phyloP scores from a whole-genome alignment of 1,140 invertebrate genomes.

The Drosophila prosaltans region DNA sequence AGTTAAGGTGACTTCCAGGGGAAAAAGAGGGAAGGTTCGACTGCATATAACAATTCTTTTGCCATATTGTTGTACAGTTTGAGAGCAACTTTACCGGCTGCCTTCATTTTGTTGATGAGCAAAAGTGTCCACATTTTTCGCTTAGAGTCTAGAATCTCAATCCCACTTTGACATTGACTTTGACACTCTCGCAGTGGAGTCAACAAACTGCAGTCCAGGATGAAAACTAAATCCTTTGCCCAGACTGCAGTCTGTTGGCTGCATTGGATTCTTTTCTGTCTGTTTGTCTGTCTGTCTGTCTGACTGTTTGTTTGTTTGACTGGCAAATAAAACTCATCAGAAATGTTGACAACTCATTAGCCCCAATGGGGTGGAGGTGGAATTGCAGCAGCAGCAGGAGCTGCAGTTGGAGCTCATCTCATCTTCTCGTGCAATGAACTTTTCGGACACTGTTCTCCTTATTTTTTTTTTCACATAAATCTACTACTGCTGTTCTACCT shows the following conservation, averaged over 20 bases:
- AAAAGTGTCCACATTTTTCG: not conserved
- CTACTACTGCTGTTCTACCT: constrained; percentile 30
- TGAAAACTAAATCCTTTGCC: constrained; percentile 24
- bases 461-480: constrained; percentile 68
- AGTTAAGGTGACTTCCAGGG: no score
- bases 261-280: not conserved
- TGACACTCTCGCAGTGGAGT: constrained; percentile 38
- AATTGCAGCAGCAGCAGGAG: not conserved
- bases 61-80: not conserved
- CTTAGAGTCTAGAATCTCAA: constrained; percentile 2
- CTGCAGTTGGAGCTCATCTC: constrained; percentile 18
- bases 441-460: constrained; percentile 43
- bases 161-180: constrained; percentile 43
- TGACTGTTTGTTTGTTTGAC: constrained; percentile 38
- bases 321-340: constrained; percentile 53
- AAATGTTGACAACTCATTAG: constrained; percentile 75
- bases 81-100: not conserved
- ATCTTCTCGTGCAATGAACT: constrained; percentile 64
- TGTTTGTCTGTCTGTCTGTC: not conserved
- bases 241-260: not conserved
- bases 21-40: no score
- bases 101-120: not conserved
- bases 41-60: no score
- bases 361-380: constrained; percentile 17
- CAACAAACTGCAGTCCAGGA: constrained; percentile 43